Evolutionary conservation across 1,140 invertebrate species (phyloP).

Genomic region (Proctacanthus coquilletti): DNA sequence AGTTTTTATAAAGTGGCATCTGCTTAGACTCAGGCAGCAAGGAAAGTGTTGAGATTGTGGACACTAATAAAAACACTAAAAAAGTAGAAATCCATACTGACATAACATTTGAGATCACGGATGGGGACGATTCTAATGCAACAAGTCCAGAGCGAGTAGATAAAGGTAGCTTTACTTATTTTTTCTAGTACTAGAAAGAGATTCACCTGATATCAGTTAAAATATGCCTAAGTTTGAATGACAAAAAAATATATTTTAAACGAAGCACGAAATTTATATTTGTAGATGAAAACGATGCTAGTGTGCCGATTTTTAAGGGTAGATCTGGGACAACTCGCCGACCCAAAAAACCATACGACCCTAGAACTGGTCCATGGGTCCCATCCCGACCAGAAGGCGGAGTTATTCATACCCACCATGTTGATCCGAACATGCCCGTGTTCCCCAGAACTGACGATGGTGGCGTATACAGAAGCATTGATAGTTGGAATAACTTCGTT

Average conservation of each 20-base stretch:
- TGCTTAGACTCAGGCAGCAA: constrained; percentile 8
- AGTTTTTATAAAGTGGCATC: neutral
- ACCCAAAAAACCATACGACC: constrained; percentile 15
- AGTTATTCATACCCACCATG: constrained; percentile 7
- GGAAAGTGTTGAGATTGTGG: constrained; percentile 28
- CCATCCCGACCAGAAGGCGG: neutral
- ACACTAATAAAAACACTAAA: constrained; percentile 27
- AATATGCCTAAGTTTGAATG: too few species aligned
- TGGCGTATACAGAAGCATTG: constrained; percentile 16
- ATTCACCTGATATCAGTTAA: neutral
- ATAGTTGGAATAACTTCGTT: constrained; percentile 21
- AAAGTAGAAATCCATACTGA: constrained; percentile 29
- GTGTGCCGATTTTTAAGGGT: constrained; percentile 27
- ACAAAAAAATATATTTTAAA: neutral
- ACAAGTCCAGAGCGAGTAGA: constrained; percentile 24
- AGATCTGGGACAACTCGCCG: constrained; percentile 18
- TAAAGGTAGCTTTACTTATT: constrained; percentile 16
- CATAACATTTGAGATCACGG: constrained; percentile 29
- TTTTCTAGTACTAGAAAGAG: neutral
- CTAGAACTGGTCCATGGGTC: constrained; percentile 9
- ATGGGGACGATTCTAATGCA: constrained; percentile 17
- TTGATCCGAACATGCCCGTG: constrained; percentile 7
- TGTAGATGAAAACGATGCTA: constrained; percentile 18
- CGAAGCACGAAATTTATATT: neutral
- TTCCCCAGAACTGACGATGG: constrained; percentile 10